Base-by-base conservation (phyloP, 2,888 invertebrate genomes). In the Dryococelus australis region DNA sequence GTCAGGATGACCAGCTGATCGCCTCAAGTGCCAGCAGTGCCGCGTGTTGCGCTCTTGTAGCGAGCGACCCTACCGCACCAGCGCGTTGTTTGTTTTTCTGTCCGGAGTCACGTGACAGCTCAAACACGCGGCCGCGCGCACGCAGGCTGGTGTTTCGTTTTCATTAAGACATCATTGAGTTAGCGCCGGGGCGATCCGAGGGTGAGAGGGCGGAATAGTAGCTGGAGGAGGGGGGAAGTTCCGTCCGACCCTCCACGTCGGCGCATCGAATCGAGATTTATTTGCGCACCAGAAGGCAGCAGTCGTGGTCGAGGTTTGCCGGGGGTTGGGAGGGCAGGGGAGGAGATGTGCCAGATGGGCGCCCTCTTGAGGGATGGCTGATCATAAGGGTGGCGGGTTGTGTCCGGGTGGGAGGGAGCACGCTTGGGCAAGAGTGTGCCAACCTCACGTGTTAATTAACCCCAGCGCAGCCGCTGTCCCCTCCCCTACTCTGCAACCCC, bases 191-290 rank as follows among this genome's bases (percentile, higher is more conserved):
- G 51, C 51, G 51, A 13, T 10, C 51, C 51, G 51, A 13, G 51
- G 8, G 51, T 51, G 51, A 13, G 51, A 10, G 51, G 10, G 51
- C 10, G 51, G 51, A 13, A 13, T 51, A 13, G 51, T 51, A 13
- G 51, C 8, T 10, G 51, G 51, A 51, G 51, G 51, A 13, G 51
- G 51, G 51, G 51, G 51, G 51, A 13, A 10, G n/a, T n/a, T n/a
- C n/a, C n/a, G n/a, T n/a, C n/a, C n/a, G 24, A 13, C 65, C 65
- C 65, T 65, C 65, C 20, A 8, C 16, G 65, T 65, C 65, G 65
- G 65, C 65, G 65, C 65, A 65, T 65, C 65, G 65, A 65, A 65
- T 65, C 65, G 65, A 65, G 65, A 65, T 65, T 65, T 65, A 65
- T 65, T 20, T 65, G 65, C 65, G 65, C 65, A 65, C 65, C 65